Base-by-base conservation (phyloP, 1,140 invertebrate genomes). In the Anastrepha ludens region DNA sequence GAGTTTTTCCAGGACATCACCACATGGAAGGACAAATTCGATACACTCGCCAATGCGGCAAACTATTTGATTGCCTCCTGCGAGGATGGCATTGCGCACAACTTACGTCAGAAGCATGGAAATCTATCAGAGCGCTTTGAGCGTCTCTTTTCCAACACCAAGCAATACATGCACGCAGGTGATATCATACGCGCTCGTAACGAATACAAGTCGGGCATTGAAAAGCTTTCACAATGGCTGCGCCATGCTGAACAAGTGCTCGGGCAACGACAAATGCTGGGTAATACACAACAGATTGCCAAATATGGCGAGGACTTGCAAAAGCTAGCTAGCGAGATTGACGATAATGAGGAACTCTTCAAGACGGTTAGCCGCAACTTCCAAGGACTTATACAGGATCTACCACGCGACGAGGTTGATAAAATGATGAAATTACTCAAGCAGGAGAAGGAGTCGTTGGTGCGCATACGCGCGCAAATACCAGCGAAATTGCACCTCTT, bases 1-100 rank as follows among this genome's bases (percentile, higher is more conserved):
- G 97, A 98, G 90, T 98, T 97, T 94, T 98, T 98, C 94, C 95
- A 98, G 93, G 97, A 99, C 90, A 95, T 99, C 39, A 96, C 96
- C 65, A 94, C 97, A 2, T 98, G 97, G 97, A 97, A 98, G 92
- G 97, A 99, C 90, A 98, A 97, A 91, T 96, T 97, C 90, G 96
- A 97, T 90, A 93, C 96, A 1, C 90, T 99, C 3, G 96, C 96
- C 9, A 97, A 98, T 88, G 96, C 97, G 0, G 97, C 97, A 6
- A 97, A 96, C 87, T 99, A 98, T 92, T 93, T 99, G 41, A 96
- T 97, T 50, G 97, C 97, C 4, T 98, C 97, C 0, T 98, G 97
- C 88, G 96, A 97, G 86, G 97, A 98, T 86, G 95, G 96, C 74
- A 96, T 98, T 74, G 96, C 96, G 0, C 93, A 94, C 13, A 96